A percentile compares a stretch with the other conserved stretches of the same genome.
Conservation (phyloP, 2,113 vertebrate species). For the Carollia perspicillata region DNA sequence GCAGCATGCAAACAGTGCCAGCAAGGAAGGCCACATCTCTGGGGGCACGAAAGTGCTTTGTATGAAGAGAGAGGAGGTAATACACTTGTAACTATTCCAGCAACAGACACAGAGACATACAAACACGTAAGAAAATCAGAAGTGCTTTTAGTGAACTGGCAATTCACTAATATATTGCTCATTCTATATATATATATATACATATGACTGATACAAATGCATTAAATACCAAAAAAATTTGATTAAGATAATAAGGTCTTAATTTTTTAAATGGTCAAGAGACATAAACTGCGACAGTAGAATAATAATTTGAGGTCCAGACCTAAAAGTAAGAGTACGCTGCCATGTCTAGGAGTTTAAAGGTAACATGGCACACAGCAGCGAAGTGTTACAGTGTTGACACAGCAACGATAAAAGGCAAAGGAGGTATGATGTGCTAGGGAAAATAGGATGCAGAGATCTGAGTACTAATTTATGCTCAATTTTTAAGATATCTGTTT, state of each 20-base stretch:
- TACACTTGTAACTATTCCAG: slow-evolving; percentile 38
- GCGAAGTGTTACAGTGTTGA: slow-evolving; percentile 24
- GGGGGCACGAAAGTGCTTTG: slow-evolving; percentile 49
- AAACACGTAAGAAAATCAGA: slow-evolving; percentile 61
- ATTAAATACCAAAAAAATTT: slow-evolving; percentile 44
- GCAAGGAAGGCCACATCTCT: slow-evolving; percentile 48
- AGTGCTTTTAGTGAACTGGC: background rate
- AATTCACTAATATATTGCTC: slow-evolving; percentile 56
- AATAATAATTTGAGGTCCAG: background rate
- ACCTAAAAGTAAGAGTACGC: slow-evolving; percentile 1
- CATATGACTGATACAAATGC: background rate
- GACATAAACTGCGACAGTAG: background rate
- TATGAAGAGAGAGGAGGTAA: slow-evolving; percentile 74
- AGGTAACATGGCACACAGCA: slow-evolving; percentile 44
- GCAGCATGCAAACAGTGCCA: slow-evolving; percentile 77
- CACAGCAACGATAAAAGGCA: slow-evolving; percentile 28
- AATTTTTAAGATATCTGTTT: slow-evolving; percentile 16
- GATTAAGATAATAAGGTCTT: slow-evolving; percentile 42
- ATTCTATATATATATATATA: background rate
- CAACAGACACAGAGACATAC: slow-evolving; percentile 68
- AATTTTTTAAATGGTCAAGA: slow-evolving; percentile 31
- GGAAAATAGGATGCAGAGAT: slow-evolving; percentile 61
- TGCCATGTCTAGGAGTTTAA: slow-evolving; percentile 26
- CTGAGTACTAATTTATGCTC: slow-evolving; percentile 58
- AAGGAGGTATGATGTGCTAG: slow-evolving; percentile 3